Evolutionary conservation across 1,140 invertebrate species (phyloP).

Genomic region (Diachasmimorpha longicaudata): DNA sequence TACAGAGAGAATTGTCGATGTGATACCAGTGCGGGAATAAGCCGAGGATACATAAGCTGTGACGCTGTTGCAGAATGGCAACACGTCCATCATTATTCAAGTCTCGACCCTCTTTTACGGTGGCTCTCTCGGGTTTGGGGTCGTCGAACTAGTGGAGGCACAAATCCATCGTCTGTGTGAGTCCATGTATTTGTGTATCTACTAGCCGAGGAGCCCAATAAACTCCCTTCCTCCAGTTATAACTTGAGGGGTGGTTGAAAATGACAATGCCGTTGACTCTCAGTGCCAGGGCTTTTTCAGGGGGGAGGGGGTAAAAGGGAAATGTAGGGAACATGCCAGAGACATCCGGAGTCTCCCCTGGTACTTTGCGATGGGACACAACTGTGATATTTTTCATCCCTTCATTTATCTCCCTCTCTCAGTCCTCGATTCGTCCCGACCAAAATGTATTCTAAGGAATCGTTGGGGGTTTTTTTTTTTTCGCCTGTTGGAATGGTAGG

Average conservation of each 20-base stretch:
- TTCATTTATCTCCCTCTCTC: neutral
- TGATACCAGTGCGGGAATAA: neutral
- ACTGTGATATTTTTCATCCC: slow-evolving; percentile 3
- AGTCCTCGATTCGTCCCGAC: neutral
- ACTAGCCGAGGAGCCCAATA: slow-evolving; percentile 9
- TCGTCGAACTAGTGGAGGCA: slow-evolving; percentile 3
- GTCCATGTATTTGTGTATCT: neutral
- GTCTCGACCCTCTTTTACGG: slow-evolving; percentile 7
- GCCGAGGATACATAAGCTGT: neutral
- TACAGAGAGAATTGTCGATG: neutral
- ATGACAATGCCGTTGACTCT: slow-evolving; percentile 4
- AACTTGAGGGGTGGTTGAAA: slow-evolving; percentile 1
- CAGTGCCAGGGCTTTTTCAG: neutral
- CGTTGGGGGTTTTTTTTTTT: neutral
- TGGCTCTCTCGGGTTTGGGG: neutral
- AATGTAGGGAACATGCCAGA: slow-evolving; percentile 4
- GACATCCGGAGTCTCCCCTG: neutral
- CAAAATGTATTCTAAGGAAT: neutral
- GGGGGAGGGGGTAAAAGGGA: neutral
- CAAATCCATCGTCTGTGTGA: neutral
- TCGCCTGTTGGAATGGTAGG: neutral
- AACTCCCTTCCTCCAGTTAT: neutral
- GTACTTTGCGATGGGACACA: neutral
- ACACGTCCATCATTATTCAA: slow-evolving; percentile 17
- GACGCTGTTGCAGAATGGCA: slow-evolving; percentile 1